phyloP scores from a whole-genome alignment of 2,888 invertebrate genomes.

The Eupithecia subfuscata region DNA sequence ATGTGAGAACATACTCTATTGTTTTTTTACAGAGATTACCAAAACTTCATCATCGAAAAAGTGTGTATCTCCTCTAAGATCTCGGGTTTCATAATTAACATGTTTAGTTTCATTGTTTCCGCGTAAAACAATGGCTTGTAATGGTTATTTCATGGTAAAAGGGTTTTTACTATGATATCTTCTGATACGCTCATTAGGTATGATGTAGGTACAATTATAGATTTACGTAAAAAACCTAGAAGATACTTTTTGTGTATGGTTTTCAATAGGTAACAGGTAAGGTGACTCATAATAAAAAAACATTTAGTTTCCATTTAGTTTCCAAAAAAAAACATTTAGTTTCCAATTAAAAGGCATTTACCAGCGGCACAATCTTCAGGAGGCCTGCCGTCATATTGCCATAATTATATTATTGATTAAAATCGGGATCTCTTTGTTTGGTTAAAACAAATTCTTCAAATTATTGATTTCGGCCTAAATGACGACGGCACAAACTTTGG shows the following conservation, averaged over 20 bases:
- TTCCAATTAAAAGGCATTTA: not conserved
- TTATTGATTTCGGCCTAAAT: not conserved
- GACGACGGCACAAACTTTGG: not conserved
- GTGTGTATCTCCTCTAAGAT: constrained; percentile 20
- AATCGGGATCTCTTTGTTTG: not conserved
- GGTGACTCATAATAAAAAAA: not conserved
- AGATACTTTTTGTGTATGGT: not conserved
- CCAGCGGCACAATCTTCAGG: not conserved
- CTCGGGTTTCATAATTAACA: constrained; percentile 20
- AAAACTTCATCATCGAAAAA: constrained; percentile 11
- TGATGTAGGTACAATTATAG: not conserved
- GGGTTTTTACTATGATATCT: constrained; percentile 4
- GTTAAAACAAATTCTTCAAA: not conserved
- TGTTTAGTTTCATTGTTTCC: constrained; percentile 29
- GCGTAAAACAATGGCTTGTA: constrained; percentile 27
- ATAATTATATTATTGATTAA: not conserved
- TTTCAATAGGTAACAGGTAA: not conserved
- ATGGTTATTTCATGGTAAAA: constrained; percentile 15
- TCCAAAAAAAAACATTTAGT: not conserved
- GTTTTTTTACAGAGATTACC: constrained; percentile 8
- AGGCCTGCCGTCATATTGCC: not conserved
- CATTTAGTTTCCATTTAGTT: not conserved
- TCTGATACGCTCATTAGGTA: constrained; percentile 9
- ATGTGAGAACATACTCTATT: constrained; percentile 14
- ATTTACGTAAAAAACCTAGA: not conserved